Base-by-base conservation (phyloP, 2,888 invertebrate genomes). In the Laspeyria flexula region DNA sequence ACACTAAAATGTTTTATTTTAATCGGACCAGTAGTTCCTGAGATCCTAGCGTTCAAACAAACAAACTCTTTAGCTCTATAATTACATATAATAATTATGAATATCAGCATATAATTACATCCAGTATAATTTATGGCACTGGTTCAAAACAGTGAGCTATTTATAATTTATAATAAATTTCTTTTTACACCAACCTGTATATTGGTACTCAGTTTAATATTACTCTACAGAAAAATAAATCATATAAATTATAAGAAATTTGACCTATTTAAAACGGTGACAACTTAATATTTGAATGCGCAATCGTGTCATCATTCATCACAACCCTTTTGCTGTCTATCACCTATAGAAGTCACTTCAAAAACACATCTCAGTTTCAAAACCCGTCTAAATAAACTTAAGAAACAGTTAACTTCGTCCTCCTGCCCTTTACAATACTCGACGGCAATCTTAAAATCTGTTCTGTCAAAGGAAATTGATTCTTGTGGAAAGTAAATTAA, bases 391-490 rank as follows among this genome's bases (percentile, higher is more conserved):
- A 80, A 78, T 77, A 77, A 76, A 71, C 69, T 73, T 57, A 59
- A 71, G 62, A 68, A 77, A 81, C 79, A 75, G 79, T 81, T 79
- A 79, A 73, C 72, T 70, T 65, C 73, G 75, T 79, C 77, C 81
- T 71, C 79, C 55, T 82, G 81, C 81, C 82, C 82, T 82, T 82
- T 82, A 73, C 73, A 68, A 68, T 58, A 63, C 62, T 65, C 52
- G 52, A 40, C 62, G 49, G 40, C 72, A 47, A 67, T 23, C 6
- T 52, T 60, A 52, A 16, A 15, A 43, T 10, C 49, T 34, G 1
- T n/a, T 31, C 6, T 2, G 10, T 0, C 48, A 58, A 35, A 12
- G 29, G 2, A 67, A 55, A 65, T 58, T 54, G 11, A 54, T 39
- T 57, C 40, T 59, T 77, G 71, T 18, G 0, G 0, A 13, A 0